A percentile compares a stretch with the other conserved stretches of the same genome.
These are phyloP conservation scores for Astropecten irregularis DNA, from an alignment of 53 echinoderm and acorn worm genomes.

Conservation along the genomic window DNA sequence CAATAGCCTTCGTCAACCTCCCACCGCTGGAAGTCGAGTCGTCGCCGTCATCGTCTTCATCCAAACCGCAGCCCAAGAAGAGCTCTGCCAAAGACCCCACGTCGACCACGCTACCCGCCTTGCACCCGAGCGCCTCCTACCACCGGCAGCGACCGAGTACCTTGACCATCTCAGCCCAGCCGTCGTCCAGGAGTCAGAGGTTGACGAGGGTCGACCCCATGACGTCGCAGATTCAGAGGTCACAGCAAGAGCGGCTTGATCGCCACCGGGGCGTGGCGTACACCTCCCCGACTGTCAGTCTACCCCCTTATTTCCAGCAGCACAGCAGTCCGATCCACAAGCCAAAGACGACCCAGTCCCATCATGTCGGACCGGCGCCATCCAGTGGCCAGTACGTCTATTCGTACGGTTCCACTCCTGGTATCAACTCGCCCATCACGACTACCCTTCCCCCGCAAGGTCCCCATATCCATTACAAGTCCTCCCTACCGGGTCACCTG, in stretches of 20 bases:
- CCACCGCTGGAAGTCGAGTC: constrained; percentile 85
- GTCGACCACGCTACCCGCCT: constrained; percentile 34
- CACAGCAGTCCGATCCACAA: constrained; percentile 86
- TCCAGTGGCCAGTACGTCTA: constrained; percentile 52
- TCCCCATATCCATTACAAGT: constrained; percentile 87
- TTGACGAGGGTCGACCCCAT: constrained; percentile 5
- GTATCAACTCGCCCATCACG: constrained; percentile 71
- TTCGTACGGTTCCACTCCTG: constrained; percentile 76
- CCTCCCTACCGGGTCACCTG: constrained; percentile 74
- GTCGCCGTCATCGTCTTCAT: background rate
- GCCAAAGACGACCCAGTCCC: constrained; percentile 59
- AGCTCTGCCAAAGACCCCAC: constrained; percentile 9
- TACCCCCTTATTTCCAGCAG: constrained; percentile 61
- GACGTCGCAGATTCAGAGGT: constrained; percentile 34
- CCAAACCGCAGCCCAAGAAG: constrained; percentile 40
- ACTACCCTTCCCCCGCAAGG: constrained; percentile 68
- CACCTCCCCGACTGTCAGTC: constrained; percentile 56
- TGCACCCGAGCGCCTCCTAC: constrained; percentile 1
- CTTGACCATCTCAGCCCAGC: constrained; percentile 37
- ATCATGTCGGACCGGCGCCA: background rate
- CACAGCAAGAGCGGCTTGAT: constrained; percentile 39
- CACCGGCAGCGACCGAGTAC: constrained; percentile 58
- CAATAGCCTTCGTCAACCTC: constrained; percentile 91
- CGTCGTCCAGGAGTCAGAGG: constrained; percentile 18
- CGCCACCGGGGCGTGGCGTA: constrained; percentile 34